Base-by-base conservation (phyloP, 2,888 invertebrate genomes). In the Lomographa bimaculata region DNA sequence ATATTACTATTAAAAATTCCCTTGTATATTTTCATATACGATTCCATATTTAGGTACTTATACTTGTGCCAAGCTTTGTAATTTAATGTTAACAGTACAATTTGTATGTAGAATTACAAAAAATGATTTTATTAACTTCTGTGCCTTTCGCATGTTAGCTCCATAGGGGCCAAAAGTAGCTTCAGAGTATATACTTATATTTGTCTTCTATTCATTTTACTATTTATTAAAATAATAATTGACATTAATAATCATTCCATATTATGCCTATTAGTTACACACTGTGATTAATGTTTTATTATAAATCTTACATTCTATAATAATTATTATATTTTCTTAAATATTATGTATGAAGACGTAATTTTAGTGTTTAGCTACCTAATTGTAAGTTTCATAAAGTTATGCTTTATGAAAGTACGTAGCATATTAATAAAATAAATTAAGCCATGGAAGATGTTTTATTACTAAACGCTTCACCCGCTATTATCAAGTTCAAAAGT, bases 211-310 rank as follows among this genome's bases (percentile, higher is more conserved):
- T 30, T 16, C 29, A 24, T 39, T 25, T 25, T 19, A 57, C 60
- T 70, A 73, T 78, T 74, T 71, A 70, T 67, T 63, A 49, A 61
- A 57, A n/a, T n/a, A n/a, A n/a, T n/a, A n/a, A 35, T 34, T 27
- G 7, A 32, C 18, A 37, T 36, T 36, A 61, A 60, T 57, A 69
- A 76, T 80, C 86, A 87, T 87, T 87, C 85, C 86, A 81, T 26
- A 28, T 11, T 49, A 71, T 70, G 61, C n/a, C n/a, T n/a, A n/a
- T 68, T 64, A 73, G 74, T 72, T 75, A 74, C 63, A 74, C 70
- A 72, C 79, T 85, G 85, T 85, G 83, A 85, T 85, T 84, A 78
- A 84, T 78, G 64, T 63, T 68, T 68, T 64, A 57, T 50, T 57
- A 50, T 54, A 60, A 56, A 60, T 64, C 45, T 68, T 73, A 74